Conservation (phyloP, 2,113 vertebrate species). For the Scatophagus argus region DNA sequence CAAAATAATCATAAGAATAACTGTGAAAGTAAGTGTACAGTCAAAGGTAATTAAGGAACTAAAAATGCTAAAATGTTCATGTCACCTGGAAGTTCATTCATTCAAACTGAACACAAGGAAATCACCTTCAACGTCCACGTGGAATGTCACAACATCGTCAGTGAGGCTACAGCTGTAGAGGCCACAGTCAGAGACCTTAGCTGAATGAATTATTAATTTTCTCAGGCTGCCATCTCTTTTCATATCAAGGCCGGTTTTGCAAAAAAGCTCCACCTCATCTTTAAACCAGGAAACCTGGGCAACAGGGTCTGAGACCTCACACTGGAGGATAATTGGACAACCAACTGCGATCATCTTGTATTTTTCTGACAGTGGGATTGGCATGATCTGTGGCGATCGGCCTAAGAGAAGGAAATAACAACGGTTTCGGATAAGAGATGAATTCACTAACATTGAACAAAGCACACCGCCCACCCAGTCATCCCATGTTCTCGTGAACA, state of each 20-base stretch:
- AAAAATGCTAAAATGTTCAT: slow-evolving; percentile 2
- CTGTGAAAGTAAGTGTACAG: neutral
- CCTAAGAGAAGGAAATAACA: slow-evolving; percentile 74
- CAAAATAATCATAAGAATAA: neutral
- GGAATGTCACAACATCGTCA: slow-evolving; percentile 89
- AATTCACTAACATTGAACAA: slow-evolving; percentile 11
- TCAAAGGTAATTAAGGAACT: neutral
- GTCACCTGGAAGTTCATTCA: neutral
- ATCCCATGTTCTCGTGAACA: slow-evolving; percentile 20
- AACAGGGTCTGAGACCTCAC: slow-evolving; percentile 84
- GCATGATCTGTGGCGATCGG: slow-evolving; percentile 75
- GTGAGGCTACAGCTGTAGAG: slow-evolving; percentile 89
- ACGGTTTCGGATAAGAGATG: slow-evolving; percentile 45
- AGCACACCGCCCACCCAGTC: slow-evolving; percentile 6
- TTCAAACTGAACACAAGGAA: slow-evolving; percentile 39
- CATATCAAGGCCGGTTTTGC: slow-evolving; percentile 84
- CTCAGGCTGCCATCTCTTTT: slow-evolving; percentile 84
- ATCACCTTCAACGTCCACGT: slow-evolving; percentile 90
- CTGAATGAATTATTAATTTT: slow-evolving; percentile 85
- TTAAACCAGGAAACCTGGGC: slow-evolving; percentile 91
- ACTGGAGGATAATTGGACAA: slow-evolving; percentile 86
- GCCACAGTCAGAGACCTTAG: slow-evolving; percentile 86
- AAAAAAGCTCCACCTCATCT: slow-evolving; percentile 88
- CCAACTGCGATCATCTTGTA: slow-evolving; percentile 74
- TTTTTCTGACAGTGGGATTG: slow-evolving; percentile 76